Conservation (phyloP, 2,113 vertebrate genomes). For the Campylorhamphus procurvoides region DNA sequence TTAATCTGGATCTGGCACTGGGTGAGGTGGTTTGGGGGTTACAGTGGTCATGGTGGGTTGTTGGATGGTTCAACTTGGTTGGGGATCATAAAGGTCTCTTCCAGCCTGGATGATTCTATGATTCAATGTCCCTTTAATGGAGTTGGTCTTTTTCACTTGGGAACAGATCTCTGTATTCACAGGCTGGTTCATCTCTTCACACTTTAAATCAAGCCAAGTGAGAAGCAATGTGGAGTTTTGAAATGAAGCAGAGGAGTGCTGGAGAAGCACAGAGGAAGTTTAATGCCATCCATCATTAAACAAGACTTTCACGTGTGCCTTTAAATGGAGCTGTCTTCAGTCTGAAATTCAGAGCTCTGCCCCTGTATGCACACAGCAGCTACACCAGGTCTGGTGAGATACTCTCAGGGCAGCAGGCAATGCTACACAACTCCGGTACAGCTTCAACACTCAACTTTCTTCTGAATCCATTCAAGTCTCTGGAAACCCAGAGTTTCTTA, state of each 20-base stretch:
- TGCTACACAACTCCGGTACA: background rate
- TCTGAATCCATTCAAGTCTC: background rate
- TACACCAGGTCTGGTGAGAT: background rate
- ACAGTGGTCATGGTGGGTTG: no score
- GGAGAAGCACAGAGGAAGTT: background rate
- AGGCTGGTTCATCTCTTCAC: background rate
- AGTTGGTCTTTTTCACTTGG: background rate
- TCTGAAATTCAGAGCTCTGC: background rate
- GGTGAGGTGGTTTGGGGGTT: no score
- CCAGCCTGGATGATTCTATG: background rate
- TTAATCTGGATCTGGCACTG: background rate
- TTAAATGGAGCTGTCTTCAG: no score
- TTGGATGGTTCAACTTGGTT: background rate
- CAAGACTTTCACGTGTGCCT: accelerated
- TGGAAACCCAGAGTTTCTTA: background rate
- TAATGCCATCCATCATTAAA: background rate
- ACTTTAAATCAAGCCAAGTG: background rate
- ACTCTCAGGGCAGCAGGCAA: background rate
- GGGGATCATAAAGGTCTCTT: no score
- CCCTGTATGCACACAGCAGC: no score
- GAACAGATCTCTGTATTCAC: accelerated
- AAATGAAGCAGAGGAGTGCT: background rate
- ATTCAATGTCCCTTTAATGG: background rate
- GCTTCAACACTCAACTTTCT: background rate
- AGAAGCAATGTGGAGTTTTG: background rate